These are phyloP conservation scores for Lanius ludovicianus DNA, from an alignment of 2,113 vertebrate genomes.

Conservation along the genomic window DNA sequence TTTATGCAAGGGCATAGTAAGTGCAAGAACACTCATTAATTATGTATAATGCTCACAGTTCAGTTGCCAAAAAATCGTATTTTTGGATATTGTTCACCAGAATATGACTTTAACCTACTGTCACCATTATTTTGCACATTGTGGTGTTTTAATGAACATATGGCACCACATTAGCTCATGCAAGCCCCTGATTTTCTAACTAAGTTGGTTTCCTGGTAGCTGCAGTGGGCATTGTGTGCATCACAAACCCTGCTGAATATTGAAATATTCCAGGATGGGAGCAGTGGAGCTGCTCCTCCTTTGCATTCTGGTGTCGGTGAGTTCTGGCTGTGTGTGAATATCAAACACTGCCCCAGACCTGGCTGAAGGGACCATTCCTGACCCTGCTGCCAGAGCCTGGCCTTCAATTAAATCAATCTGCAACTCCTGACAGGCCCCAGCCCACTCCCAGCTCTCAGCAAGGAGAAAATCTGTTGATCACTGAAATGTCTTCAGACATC, in stretches of 20 bases:
- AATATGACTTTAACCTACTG: slow-evolving; percentile 68
- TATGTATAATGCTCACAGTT: slow-evolving; percentile 62
- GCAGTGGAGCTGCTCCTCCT: neutral
- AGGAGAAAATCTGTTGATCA: neutral
- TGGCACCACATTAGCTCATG: slow-evolving; percentile 63
- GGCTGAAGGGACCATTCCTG: neutral
- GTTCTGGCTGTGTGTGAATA: neutral
- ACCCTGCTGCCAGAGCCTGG: neutral
- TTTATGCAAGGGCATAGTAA: slow-evolving; percentile 45
- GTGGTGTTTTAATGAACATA: slow-evolving; percentile 71
- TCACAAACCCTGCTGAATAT: neutral
- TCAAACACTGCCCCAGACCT: rapidly evolving
- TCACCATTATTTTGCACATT: slow-evolving; percentile 56
- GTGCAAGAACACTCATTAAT: slow-evolving; percentile 72
- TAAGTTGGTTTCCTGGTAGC: slow-evolving; percentile 6
- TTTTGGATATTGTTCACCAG: slow-evolving; percentile 70
- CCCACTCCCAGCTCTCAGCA: neutral
- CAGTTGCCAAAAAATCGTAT: slow-evolving; percentile 56
- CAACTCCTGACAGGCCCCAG: neutral
- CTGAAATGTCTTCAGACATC: neutral
- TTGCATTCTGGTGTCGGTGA: neutral
- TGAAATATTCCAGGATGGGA: neutral
- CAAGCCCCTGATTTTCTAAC: slow-evolving; percentile 49
- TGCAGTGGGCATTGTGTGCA: neutral
- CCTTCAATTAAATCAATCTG: neutral